Evolutionary conservation across 2,113 vertebrate genomes (phyloP).

Genomic region (Hemibates koningsi): DNA sequence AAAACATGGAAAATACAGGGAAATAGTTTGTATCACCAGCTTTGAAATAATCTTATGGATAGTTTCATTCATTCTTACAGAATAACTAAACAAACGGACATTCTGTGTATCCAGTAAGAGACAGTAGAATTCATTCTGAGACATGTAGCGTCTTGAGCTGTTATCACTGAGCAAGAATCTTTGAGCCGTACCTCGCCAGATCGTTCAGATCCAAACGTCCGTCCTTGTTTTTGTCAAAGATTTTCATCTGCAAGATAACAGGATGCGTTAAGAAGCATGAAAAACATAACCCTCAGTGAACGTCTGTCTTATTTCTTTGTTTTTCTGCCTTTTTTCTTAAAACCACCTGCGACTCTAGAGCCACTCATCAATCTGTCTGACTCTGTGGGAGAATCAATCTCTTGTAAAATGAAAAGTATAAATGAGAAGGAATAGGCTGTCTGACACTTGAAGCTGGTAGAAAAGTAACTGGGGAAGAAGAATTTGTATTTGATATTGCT

Average conservation of each 20-base stretch:
- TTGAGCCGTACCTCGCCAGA: slow-evolving; percentile 79
- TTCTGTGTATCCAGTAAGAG: background rate
- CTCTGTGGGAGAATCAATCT: background rate
- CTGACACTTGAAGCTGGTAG: background rate
- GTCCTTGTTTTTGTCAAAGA: slow-evolving; percentile 96
- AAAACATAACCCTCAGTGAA: background rate
- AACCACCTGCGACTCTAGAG: background rate
- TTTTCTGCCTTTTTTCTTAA: background rate
- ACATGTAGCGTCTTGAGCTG: rapidly evolving
- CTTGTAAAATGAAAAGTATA: background rate
- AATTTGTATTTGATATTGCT: background rate
- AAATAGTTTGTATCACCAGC: background rate
- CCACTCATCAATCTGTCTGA: background rate
- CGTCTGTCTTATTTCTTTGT: background rate
- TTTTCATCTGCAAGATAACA: slow-evolving; percentile 84
- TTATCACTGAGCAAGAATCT: background rate
- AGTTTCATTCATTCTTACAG: background rate
- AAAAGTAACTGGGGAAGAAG: background rate
- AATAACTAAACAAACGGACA: rapidly evolving
- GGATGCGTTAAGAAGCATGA: rapidly evolving
- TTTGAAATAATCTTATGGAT: background rate
- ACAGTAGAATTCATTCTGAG: background rate
- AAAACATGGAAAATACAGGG: background rate
- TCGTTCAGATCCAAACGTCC: slow-evolving; percentile 91
- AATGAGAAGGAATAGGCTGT: background rate